Base-by-base conservation (phyloP, 2,113 vertebrate species). In the Prionailurus bengalensis region DNA sequence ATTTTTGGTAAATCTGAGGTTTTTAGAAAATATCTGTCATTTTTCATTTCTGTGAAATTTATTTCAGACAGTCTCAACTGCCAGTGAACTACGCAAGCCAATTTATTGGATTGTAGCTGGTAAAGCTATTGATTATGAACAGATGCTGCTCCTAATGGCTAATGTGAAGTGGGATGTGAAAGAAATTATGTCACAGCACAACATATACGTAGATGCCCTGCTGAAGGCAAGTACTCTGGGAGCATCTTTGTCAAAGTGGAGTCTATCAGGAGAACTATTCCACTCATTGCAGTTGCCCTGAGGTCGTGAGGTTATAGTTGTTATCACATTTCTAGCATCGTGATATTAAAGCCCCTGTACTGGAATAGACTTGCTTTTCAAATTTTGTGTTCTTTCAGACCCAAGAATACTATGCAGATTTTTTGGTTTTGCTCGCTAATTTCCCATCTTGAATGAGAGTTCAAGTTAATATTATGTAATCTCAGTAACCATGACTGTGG, bases 171-270 rank as follows among this genome's bases (percentile, higher is more conserved):
- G 99, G 99, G 99, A 99, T 98, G 99, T 99, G 74, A 99, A 99
- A 93, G 99, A 99, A 99, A 99, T 99, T 96, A 99, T 99, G 99
- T 99, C 99, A 4, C 99, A 99, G 97, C 99, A 99, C 98, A 99
- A 99, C 15, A 79, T 99, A n/a, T 99, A 99, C 16, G 99, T 99
- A 95, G 99, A 99, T 97, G 99, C 99, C 66, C 98, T 99, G 95
- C 98, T 99, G 88, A 99, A 99, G 99, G 99, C 99, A 99, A 99
- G 63, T 98, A 39, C 53, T 93, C 45, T 89, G 48, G 87, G 25
- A 95, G 91, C 23, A 1, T 39, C 36, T 95, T 58, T 51, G 27
- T 88, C 92, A 65, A n/a, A 76, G 65, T 55, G 27, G 15, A 39
- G 45, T 68, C 48, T 80, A 4, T 21, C 14, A 31, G 65, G 84